These are phyloP conservation scores for Cercopithecus petaurista DNA, from an alignment of 2,797 vertebrate species.

Conservation along the genomic window DNA sequence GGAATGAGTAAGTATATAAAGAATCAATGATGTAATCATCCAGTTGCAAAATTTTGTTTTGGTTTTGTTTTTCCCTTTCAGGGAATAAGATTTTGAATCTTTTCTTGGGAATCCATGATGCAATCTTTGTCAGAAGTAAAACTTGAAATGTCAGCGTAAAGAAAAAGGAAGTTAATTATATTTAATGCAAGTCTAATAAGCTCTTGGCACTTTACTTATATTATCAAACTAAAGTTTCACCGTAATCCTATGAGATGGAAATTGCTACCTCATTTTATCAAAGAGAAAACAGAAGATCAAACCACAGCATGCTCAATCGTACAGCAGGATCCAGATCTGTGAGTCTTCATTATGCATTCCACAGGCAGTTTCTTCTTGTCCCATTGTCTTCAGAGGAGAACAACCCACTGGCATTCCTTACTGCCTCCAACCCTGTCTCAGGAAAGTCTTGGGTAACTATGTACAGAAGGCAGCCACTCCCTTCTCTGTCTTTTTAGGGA, in stretches of 20 bases:
- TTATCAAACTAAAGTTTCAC: neutral
- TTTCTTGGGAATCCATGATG: neutral
- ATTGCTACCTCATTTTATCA: neutral
- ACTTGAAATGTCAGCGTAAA: neutral
- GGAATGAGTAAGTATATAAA: neutral
- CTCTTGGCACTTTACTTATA: neutral
- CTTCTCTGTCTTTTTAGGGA: neutral
- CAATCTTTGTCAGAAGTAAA: neutral
- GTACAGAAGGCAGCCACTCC: neutral
- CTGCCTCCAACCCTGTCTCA: too few species aligned
- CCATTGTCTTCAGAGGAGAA: neutral
- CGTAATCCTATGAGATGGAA: neutral
- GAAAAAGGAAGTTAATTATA: neutral
- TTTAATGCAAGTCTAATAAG: neutral
- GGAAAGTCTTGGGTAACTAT: neutral
- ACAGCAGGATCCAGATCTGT: neutral
- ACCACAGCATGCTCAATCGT: neutral
- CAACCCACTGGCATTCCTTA: neutral
- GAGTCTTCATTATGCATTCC: neutral
- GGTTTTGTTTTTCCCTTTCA: slow-evolving; percentile 25
- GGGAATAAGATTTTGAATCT: neutral
- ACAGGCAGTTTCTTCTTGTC: neutral
- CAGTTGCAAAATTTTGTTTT: neutral
- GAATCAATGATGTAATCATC: neutral
- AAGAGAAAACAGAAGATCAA: neutral